phyloP scores from a whole-genome alignment of 2,113 vertebrate species.

The Actenoides lindsayi region DNA sequence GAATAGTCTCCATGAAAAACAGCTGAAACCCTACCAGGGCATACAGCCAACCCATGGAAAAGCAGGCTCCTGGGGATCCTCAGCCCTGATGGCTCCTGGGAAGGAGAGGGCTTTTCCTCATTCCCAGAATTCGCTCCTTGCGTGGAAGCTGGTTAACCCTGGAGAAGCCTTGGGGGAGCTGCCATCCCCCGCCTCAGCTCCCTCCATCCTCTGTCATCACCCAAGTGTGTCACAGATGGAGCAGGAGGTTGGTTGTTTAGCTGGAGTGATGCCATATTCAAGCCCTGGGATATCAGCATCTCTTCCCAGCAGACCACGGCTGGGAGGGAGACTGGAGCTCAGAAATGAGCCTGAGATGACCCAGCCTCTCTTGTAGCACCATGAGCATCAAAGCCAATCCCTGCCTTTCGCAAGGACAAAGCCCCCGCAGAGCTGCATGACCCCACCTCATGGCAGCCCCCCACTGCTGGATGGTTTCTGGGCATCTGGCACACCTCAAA shows the following conservation, averaged over 20 bases:
- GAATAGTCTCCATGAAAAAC: neutral
- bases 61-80: neutral
- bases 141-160: fast-evolving
- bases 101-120: neutral
- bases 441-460: fast-evolving
- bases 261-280: fast-evolving
- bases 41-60: neutral
- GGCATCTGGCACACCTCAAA: neutral
- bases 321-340: neutral
- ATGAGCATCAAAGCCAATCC: fast-evolving
- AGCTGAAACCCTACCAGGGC: neutral
- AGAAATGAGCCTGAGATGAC: neutral
- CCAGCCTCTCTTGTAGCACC: neutral
- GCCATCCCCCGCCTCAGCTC: neutral
- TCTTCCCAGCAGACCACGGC: neutral
- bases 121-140: neutral
- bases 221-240: fast-evolving
- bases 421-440: neutral
- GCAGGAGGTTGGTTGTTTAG: neutral
- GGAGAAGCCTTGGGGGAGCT: neutral
- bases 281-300: neutral
- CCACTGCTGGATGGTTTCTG: fast-evolving
- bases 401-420: neutral
- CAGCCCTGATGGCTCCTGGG: fast-evolving
- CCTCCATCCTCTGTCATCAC: neutral